Evolutionary conservation across 2,113 vertebrate genomes (phyloP), one percentile per base, ranked within the genome.

Genomic region (Marmota monax): DNA sequence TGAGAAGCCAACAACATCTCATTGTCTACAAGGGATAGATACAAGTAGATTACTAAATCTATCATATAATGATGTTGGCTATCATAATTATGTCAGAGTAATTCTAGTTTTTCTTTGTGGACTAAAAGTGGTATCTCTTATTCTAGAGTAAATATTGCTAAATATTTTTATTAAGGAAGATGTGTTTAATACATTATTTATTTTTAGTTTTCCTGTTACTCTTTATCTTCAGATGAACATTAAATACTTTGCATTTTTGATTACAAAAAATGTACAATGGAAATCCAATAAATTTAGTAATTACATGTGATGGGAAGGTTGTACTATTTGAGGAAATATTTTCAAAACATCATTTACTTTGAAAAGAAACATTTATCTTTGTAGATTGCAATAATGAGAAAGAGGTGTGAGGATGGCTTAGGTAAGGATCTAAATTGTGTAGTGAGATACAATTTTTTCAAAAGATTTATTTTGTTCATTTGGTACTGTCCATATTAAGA

Each of bases 321-420:
- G 48, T 22, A 22, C 32, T 7, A 86, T 90, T 22, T 86, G 23
- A 79, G 23, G 53, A 90, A 95, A 25, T 78, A 5, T 72, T 95
- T 94, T 93, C 73, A 95, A 58, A 79, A 39, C n/a, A 92, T 94
- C 45, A 72, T 94, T 48, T 67, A 84, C 32, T 85, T 88, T 84
- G 69, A 32, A 83, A 84, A 84, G 42, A 84, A 88, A 83, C 12
- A 37, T 63, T 74, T 29, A 82, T 93, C 23, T 93, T 94, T 88
- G 48, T 93, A 88, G 32, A 56, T 92, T 89, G 22, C 45, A 95
- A 76, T 89, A 90, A 92, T 82, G 17, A 63, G 23, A 84, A 96
- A 74, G 25, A 87, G 56, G 63, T 87, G 7, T 83, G 42, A 84
- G 58, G 67, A 94, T 14, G 37, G 7, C 12, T 87, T 94, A 76